Evolutionary conservation across 2,888 invertebrate species (phyloP).

Genomic region (Axea sp.): DNA sequence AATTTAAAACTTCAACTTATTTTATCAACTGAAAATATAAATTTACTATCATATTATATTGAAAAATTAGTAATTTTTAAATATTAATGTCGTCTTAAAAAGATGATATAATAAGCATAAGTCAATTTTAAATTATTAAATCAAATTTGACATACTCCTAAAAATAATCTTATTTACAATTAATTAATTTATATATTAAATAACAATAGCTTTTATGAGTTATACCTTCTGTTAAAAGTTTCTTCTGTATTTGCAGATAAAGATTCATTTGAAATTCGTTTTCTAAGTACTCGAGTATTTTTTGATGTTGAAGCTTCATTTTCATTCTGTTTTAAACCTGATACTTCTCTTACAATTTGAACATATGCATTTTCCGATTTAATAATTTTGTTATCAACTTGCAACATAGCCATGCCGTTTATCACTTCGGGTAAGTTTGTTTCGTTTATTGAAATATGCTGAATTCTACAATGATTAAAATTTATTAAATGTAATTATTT

Average conservation of each 20-base stretch:
- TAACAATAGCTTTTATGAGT: no score
- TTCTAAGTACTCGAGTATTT: conserved; percentile 64
- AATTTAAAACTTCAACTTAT: no score
- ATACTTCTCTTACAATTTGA: neutral
- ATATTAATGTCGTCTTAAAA: no score
- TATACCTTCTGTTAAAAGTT: conserved; percentile 72
- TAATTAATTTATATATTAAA: no score
- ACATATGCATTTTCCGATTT: neutral
- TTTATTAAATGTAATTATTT: no score
- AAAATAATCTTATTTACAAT: no score
- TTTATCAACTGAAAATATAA: no score
- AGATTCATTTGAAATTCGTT: conserved; percentile 58
- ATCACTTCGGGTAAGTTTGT: conserved; percentile 73
- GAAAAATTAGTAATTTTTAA: no score
- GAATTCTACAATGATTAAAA: conserved; percentile 30
- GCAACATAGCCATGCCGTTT: conserved; percentile 73
- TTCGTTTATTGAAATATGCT: conserved; percentile 52
- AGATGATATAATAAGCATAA: no score
- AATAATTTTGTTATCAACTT: conserved; percentile 64
- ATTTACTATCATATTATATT: no score
- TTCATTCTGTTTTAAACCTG: neutral
- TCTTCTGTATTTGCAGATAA: conserved; percentile 56
- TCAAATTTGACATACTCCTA: no score
- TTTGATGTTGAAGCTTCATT: neutral
- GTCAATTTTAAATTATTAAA: no score